Evolutionary conservation across 2,797 vertebrate species (phyloP).

Genomic region (Hippoglossus hippoglossus): DNA sequence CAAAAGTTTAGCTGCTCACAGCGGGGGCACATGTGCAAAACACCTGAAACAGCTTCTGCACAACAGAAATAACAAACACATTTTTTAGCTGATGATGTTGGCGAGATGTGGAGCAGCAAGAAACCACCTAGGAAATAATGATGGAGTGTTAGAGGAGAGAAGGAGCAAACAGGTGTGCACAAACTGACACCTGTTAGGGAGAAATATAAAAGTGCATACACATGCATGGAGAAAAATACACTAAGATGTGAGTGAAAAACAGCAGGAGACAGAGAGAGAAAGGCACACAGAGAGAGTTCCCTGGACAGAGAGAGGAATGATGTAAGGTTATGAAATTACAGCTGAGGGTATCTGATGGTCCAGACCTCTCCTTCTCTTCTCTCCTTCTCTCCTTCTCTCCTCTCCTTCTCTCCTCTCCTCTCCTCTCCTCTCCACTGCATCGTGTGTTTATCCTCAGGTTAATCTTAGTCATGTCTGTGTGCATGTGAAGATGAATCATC

Average conservation of each 20-base stretch:
- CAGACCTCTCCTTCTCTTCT: constrained; percentile 19
- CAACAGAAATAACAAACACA: constrained; percentile 9
- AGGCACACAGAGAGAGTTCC: constrained; percentile 31
- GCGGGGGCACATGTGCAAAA: background rate
- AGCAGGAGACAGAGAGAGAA: constrained; percentile 7
- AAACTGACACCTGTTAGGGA: constrained; percentile 42
- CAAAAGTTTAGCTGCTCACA: too few species aligned
- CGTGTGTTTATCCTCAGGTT: constrained; percentile 54
- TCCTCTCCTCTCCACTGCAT: constrained; percentile 22
- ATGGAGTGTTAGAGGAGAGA: constrained; percentile 12
- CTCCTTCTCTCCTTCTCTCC: constrained; percentile 10
- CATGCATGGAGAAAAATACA: background rate
- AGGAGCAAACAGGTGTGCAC: constrained; percentile 31
- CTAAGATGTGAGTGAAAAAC: constrained; percentile 9
- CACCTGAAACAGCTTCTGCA: constrained; percentile 8
- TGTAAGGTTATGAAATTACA: constrained; percentile 74
- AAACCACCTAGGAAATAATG: constrained; percentile 32
- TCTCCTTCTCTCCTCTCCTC: constrained; percentile 14
- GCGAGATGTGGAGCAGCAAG: constrained; percentile 7
- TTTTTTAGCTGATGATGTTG: constrained; percentile 8
- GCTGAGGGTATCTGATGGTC: constrained; percentile 48
- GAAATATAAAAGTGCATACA: background rate
- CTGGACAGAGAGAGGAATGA: constrained; percentile 69
- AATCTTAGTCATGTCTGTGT: constrained; percentile 70
- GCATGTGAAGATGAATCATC: constrained; percentile 63